A percentile compares a stretch with the other conserved stretches of the same genome.
phyloP scores from a whole-genome alignment of 2,888 invertebrate species.

The Phaedon cochleariae region DNA sequence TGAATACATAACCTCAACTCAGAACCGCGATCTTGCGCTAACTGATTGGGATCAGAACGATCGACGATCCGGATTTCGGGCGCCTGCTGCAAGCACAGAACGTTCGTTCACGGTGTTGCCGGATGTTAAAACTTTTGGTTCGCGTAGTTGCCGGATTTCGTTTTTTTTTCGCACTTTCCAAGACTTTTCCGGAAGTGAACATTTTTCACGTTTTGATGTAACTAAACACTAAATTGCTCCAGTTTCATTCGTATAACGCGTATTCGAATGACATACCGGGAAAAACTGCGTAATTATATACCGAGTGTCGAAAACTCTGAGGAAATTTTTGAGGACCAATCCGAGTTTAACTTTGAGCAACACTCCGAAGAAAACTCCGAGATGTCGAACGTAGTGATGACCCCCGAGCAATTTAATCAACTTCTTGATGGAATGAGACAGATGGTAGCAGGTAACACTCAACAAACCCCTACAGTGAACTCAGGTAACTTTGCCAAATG shows the following conservation, averaged over 20 bases:
- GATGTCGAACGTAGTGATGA: slow-evolving; percentile 6
- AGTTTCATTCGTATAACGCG: neutral
- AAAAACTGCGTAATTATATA: neutral
- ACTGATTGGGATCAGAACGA: too few relatives aligned
- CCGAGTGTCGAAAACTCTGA: too few relatives aligned
- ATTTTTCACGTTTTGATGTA: neutral
- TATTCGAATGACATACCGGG: neutral
- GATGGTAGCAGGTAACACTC: slow-evolving; percentile 1
- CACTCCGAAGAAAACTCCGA: neutral
- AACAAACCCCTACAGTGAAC: neutral
- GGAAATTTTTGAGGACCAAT: too few relatives aligned
- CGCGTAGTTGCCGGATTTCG: neutral
- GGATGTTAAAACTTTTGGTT: neutral
- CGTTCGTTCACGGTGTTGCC: neutral
- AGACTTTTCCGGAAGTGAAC: neutral
- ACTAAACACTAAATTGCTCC: neutral
- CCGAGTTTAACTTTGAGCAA: too few relatives aligned
- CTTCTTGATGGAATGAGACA: slow-evolving; percentile 21
- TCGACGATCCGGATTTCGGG: neutral
- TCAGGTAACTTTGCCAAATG: slow-evolving; percentile 32
- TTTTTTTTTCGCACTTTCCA: neutral
- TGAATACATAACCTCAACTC: neutral
- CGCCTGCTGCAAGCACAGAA: neutral
- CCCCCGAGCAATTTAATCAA: slow-evolving; percentile 14
- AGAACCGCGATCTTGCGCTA: too few relatives aligned